Evolutionary conservation across 2,797 vertebrate species (phyloP).

Genomic region (Girardinus metallicus): DNA sequence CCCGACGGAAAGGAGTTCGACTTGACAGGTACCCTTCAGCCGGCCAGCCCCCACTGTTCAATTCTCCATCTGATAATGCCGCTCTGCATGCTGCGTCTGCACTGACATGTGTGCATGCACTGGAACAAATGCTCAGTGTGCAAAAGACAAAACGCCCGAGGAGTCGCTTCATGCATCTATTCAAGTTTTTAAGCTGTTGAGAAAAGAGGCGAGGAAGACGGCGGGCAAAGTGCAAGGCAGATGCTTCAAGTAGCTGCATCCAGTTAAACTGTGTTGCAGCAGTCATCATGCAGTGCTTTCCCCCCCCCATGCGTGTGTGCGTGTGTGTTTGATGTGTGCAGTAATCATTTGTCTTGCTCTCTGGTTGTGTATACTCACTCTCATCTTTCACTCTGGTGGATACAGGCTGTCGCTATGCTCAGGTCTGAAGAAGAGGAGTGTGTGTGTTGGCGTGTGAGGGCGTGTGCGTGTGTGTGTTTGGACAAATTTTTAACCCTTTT

Average conservation of each 20-base stretch:
- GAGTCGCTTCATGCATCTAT: conserved; percentile 56
- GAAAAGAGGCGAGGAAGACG: conserved; percentile 31
- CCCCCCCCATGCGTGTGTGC: conserved; percentile 29
- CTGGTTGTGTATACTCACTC: conserved; percentile 75
- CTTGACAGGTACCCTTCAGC: conserved; percentile 80
- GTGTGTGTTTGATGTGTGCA: conserved; percentile 75
- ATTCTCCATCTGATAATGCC: conserved; percentile 48
- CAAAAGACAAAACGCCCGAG: conserved; percentile 50
- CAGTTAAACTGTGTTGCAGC: conserved; percentile 72
- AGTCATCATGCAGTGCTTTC: conserved; percentile 72
- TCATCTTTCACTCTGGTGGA: conserved; percentile 77
- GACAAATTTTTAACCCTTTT: conserved; percentile 72
- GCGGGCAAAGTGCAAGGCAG: conserved; percentile 58
- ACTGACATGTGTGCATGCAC: conserved; percentile 73
- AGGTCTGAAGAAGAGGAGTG: conserved; percentile 39
- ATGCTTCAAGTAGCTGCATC: conserved; percentile 58
- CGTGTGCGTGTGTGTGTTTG: background rate
- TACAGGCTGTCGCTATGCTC: conserved; percentile 80
- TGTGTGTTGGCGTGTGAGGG: background rate
- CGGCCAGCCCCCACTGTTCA: conserved; percentile 42
- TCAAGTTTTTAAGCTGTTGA: conserved; percentile 67
- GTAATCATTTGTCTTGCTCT: conserved; percentile 80
- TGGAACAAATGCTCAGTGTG: conserved; percentile 66
- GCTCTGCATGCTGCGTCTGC: conserved; percentile 66
- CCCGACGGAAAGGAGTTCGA: conserved; percentile 80